Evolutionary conservation across 2,797 vertebrate genomes (phyloP), one percentile per base, ranked within the genome.

Genomic region (Pseudotriccus pelzelni): DNA sequence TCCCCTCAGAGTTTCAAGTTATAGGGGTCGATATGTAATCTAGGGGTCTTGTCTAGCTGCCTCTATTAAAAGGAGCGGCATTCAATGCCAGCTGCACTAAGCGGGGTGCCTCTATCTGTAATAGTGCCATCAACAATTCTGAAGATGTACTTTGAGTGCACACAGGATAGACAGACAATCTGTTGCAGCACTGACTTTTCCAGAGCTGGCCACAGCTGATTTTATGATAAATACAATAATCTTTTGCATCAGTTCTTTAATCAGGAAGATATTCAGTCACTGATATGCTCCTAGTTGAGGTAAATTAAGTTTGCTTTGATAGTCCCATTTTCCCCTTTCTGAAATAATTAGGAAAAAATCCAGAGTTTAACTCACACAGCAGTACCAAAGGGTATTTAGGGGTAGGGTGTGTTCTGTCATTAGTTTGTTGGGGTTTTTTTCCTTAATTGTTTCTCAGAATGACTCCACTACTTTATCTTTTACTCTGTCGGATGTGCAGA

Each of bases 41-140:
- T 94, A 78, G 39, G 66, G 67, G 86, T 94, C 91, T 95, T 95
- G 92, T 94, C 93, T 97, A 75, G 66, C 93, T 96, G 87, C 52
- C 67, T 84, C 60, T 89, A 63, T 93, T 96, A 84, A 94, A 94
- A 97, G 94, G 88, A 89, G 74, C 56, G 74, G 86, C 88, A 93
- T 85, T 96, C 52, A 67, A 81, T 93, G 84, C 74, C 91, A 96
- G 91, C 91, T 94, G 91, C 94, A 76, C 91, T 86, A 94, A 41
- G 85, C 74, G 44, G 93, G 75, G 79, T 93, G 77, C 93, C 94
- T 95, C 69, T 73, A 60, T 89, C 92, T 86, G 55, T 92, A 93
- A 93, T 66, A 91, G 83, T 82, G 79, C 76, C 63, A 93, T 94
- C 93, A 93, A 87, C 89, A 83, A 80, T 91, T 92, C 87, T 82